Evolutionary conservation across 2,888 invertebrate genomes (phyloP), one percentile per base, ranked within the genome.

Genomic region (Chymomyza caudatula): DNA sequence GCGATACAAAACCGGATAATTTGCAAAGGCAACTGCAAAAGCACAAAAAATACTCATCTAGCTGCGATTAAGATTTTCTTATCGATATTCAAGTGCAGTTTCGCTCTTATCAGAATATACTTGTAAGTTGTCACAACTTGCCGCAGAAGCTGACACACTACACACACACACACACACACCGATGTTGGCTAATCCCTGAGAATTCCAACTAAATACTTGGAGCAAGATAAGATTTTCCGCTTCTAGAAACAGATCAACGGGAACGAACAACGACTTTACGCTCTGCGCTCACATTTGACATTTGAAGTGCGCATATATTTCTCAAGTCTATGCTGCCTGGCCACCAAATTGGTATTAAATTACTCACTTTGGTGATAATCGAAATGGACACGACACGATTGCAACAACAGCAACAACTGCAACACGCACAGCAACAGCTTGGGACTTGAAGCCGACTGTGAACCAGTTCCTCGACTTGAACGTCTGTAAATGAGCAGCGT

Each of bases 321-420:
- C 72, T 74, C 86, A 80, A 80, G 62, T 79, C 84, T 74, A 85
- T 83, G 80, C 84, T 70, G 71, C 73, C 49, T 73, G 60, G 60
- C 63, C 70, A 77, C 82, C 86, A 82, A 82, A 84, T 82, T 81
- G 83, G 80, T 85, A 88, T 87, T 86, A 86, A 86, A 85, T 87
- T 86, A 84, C 80, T 78, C 75, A 77, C 82, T 79, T 83, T 82
- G 77, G 69, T 77, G 85, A 85, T 85, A 87, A 88, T 87, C 87
- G 83, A 76, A 78, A 75, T 78, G 79, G 81, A 85, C 86, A 78
- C 81, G 81, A 80, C 82, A 76, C 82, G 85, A 86, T 87, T 86
- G 79, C 76, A 81, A 67, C 73, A 80, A 74, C 81, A 79, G 19
- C 77, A 65, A 52, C 42, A 49, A 17, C 69, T 55, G 43, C 19